A percentile compares a stretch with the other conserved stretches of the same genome.
Evolutionary conservation across 2,888 invertebrate species (phyloP).

Genomic region (Drosophila conformis): DNA sequence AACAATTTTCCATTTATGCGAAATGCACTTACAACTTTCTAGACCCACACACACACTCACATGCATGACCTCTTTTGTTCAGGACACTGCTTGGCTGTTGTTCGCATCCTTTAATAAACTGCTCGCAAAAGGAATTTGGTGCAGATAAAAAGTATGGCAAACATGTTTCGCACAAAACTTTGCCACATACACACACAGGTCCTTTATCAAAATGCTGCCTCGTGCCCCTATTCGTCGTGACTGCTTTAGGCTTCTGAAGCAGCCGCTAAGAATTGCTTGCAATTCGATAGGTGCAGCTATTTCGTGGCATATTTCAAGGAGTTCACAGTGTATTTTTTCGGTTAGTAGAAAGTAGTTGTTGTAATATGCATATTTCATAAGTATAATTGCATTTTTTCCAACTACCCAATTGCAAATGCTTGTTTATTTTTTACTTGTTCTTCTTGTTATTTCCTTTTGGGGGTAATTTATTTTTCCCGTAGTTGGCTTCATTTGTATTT

Average conservation of each 20-base stretch:
- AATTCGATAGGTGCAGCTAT: constrained; percentile 1
- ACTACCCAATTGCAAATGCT: constrained; percentile 16
- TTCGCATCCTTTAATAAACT: constrained; percentile 57
- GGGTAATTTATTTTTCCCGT: constrained; percentile 47
- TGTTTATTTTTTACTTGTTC: not conserved
- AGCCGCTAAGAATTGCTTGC: constrained; percentile 28
- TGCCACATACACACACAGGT: not conserved
- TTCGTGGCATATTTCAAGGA: constrained; percentile 2
- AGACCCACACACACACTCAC: not conserved
- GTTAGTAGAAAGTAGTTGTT: constrained; percentile 16
- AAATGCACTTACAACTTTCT: constrained; percentile 66
- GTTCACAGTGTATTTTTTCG: not conserved
- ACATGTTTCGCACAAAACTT: constrained; percentile 56
- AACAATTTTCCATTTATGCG: constrained; percentile 71
- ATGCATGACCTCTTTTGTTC: constrained; percentile 35
- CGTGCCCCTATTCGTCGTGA: constrained; percentile 1
- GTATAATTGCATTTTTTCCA: constrained; percentile 33
- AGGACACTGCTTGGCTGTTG: constrained; percentile 30
- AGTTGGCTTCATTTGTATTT: constrained; percentile 54
- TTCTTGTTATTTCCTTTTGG: constrained; percentile 9
- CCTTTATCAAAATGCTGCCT: constrained; percentile 7
- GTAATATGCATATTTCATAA: constrained; percentile 33
- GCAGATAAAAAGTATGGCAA: constrained; percentile 54
- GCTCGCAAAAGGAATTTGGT: constrained; percentile 40
- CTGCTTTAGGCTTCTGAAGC: constrained; percentile 30